phyloP scores from a whole-genome alignment of 2,113 vertebrate genomes.

The Rhinopithecus roxellana region DNA sequence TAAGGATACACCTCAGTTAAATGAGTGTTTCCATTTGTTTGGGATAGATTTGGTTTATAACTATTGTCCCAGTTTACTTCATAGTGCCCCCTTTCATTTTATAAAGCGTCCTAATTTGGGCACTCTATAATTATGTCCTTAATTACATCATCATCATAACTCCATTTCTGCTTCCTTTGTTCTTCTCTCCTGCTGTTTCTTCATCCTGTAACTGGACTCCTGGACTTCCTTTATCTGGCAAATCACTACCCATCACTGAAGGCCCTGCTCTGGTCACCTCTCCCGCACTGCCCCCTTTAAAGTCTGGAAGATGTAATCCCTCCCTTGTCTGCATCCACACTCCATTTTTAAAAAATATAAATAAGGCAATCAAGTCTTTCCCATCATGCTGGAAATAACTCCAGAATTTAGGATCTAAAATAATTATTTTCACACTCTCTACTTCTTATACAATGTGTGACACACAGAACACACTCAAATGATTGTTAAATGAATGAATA shows the following conservation, averaged over 20 bases:
- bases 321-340: neutral
- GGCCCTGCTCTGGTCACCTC: neutral
- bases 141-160: neutral
- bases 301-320: neutral
- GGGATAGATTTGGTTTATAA: neutral
- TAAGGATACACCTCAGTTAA: neutral
- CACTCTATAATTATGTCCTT: neutral
- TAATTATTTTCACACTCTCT: neutral
- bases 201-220: neutral
- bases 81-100: neutral
- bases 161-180: neutral
- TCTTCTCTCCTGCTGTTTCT: neutral
- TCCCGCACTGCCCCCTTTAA: neutral
- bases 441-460: neutral
- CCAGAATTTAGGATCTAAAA: neutral
- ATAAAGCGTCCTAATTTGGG: neutral
- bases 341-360: neutral
- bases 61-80: neutral
- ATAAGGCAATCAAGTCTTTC: neutral
- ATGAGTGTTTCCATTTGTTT: neutral
- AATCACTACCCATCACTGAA: neutral
- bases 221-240: neutral
- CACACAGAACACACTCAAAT: neutral
- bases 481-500: neutral
- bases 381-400: neutral